Base-by-base conservation (phyloP, 2,113 vertebrate genomes). In the Pelecanus crispus region DNA sequence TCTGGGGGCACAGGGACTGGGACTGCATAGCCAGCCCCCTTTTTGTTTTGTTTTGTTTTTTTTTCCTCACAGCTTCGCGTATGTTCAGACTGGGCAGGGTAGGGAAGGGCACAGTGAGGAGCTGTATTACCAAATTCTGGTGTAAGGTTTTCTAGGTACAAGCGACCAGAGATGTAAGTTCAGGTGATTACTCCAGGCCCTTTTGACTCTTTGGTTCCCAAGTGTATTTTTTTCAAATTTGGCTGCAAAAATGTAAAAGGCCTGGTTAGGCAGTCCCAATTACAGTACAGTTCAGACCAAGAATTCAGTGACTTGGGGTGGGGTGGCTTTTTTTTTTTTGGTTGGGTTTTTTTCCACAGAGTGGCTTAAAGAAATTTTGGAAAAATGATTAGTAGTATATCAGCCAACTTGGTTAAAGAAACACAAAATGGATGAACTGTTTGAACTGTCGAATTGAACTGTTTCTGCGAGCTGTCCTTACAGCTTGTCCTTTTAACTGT, bases 311-410 rank as follows among this genome's bases (percentile, higher is more conserved):
- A 14, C 19, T 36, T 75, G 45, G 13, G 22, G 34, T 68, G 42
- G 61, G 42, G 61, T 7, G 50, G 24, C 26, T 13, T 47, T 53
- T 21, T 58, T 49, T 36, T 83, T 8, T 11, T 63, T 19, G 14
- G 19, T 61, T 17, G 42, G 25, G 0, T 0, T 40, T 65, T 58
- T 86, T 59, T 66, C n/a, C 28, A 28, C 21, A n/a, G 8, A 14
- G 5, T 45, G 18, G 18, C 25, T 59, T 34, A 36, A 70, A 8
- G 45, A 79, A 86, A 40, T 38, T 44, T 88, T 45, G 32, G n/a
- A 20, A 73, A 55, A 73, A 66, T 45, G 0, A 17, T 40, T 47
- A 49, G 26, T 47, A 18, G 36, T n/a, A 3, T 77, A 17, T 73
- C n/a, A 42, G 19, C 19, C 32, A 56, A 11, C 58, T 62, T 34